Conservation (phyloP, 2,797 vertebrate genomes). For the Hypotaenidia okinawae region DNA sequence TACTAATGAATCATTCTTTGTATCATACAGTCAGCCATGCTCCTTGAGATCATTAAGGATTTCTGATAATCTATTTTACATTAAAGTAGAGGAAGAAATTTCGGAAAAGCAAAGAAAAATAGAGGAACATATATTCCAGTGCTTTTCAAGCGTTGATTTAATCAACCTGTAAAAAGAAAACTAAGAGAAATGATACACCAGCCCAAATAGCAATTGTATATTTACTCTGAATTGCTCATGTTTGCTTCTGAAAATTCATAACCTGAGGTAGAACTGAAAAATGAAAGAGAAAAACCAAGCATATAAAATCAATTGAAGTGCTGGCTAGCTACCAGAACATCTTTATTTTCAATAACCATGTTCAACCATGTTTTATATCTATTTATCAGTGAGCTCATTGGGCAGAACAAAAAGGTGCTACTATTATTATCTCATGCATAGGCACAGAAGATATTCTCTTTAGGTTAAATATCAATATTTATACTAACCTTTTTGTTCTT, state of each 20-base stretch:
- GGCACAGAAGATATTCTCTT: not conserved
- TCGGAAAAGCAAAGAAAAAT: not conserved
- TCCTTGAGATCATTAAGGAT: not conserved
- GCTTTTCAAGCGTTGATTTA: slow-evolving; percentile 17
- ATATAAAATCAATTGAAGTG: slow-evolving; percentile 32
- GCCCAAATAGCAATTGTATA: not conserved
- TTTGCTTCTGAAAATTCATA: slow-evolving; percentile 45
- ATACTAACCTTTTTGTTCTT: not conserved
- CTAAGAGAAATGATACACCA: not conserved
- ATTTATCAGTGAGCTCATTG: slow-evolving; percentile 30
- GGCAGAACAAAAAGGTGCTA: not conserved
- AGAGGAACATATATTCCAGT: not conserved
- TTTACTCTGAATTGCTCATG: slow-evolving; percentile 31
- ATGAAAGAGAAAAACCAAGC: not conserved
- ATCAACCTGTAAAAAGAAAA: not conserved
- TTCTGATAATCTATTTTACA: not conserved
- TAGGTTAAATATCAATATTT: slow-evolving; percentile 29
- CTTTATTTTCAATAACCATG: slow-evolving; percentile 3
- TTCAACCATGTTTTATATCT: slow-evolving; percentile 4
- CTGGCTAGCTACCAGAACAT: not conserved
- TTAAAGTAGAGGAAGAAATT: not conserved
- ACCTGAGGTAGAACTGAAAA: slow-evolving; percentile 3
- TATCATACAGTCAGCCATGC: not conserved
- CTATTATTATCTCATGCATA: slow-evolving; percentile 15
- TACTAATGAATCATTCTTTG: not conserved